These are phyloP conservation scores for Anseranas semipalmata DNA, from an alignment of 2,113 vertebrate genomes.

Conservation along the genomic window DNA sequence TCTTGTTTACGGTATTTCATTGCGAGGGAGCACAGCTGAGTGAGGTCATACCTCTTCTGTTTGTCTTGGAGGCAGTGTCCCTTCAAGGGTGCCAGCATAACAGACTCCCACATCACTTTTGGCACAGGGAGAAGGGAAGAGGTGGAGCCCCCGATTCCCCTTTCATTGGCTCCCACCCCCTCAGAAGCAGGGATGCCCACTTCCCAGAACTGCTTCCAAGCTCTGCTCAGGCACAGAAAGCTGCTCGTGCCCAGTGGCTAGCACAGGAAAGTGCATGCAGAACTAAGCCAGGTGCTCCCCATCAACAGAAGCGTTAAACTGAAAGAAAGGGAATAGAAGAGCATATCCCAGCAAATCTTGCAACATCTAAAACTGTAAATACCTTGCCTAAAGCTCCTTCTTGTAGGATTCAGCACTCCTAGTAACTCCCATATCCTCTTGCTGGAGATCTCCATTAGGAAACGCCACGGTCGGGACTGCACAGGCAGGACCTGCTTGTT, in stretches of 20 bases:
- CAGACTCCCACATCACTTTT: conserved; percentile 10
- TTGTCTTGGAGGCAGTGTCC: conserved; percentile 13
- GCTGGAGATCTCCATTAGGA: not conserved
- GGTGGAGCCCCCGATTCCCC: not conserved
- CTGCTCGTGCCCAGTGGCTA: accelerated
- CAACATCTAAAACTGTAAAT: not conserved
- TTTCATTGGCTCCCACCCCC: not conserved
- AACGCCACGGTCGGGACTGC: not conserved
- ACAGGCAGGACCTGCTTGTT: not conserved
- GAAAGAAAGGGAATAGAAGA: not conserved
- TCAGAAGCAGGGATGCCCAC: not conserved
- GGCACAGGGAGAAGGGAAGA: not conserved
- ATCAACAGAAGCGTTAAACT: not conserved
- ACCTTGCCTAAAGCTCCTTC: not conserved
- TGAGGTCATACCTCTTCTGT: conserved; percentile 24
- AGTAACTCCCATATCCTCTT: not conserved
- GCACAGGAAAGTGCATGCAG: accelerated
- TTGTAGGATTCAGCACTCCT: accelerated
- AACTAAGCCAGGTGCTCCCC: not conserved
- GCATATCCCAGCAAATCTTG: accelerated
- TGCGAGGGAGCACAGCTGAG: not conserved
- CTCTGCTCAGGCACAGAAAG: not conserved
- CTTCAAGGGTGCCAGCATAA: not conserved
- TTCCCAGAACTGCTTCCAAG: not conserved
- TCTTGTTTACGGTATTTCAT: not conserved